phyloP scores from a whole-genome alignment of 2,888 invertebrate species.

The Liodrosophila aerea region DNA sequence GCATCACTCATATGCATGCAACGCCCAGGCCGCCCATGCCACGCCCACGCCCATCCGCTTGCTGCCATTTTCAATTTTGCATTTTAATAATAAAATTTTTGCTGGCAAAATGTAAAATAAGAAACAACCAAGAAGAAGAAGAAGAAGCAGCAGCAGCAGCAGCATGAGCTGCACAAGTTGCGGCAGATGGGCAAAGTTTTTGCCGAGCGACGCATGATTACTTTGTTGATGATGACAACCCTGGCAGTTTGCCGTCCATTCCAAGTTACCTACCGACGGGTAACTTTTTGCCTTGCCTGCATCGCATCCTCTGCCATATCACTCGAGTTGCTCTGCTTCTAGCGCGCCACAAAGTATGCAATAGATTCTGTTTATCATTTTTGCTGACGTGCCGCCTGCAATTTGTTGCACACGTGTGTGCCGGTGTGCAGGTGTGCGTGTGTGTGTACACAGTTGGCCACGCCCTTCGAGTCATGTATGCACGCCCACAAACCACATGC shows the following conservation, averaged over 20 bases:
- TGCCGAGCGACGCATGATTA: slow-evolving; percentile 61
- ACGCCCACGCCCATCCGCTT: slow-evolving; percentile 34
- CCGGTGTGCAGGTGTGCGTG: slow-evolving; percentile 9
- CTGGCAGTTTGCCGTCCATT: slow-evolving; percentile 44
- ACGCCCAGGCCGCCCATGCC: slow-evolving; percentile 23
- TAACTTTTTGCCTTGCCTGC: slow-evolving; percentile 43
- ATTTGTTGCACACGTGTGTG: slow-evolving; percentile 58
- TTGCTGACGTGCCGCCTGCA: slow-evolving; percentile 68
- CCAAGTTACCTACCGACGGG: slow-evolving; percentile 13
- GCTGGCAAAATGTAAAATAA: slow-evolving; percentile 47
- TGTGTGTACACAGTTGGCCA: slow-evolving; percentile 14
- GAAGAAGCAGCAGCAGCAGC: slow-evolving; percentile 9
- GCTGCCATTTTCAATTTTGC: slow-evolving; percentile 76
- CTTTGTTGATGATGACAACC: slow-evolving; percentile 77
- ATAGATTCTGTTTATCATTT: slow-evolving; percentile 72
- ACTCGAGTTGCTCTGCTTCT: slow-evolving; percentile 7
- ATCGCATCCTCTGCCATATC: slow-evolving; percentile 44
- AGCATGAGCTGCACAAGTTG: slow-evolving; percentile 31
- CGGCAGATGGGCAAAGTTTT: slow-evolving; percentile 67
- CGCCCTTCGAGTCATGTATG: slow-evolving; percentile 4
- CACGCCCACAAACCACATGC: slow-evolving; percentile 8
- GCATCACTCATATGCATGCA: slow-evolving; percentile 67
- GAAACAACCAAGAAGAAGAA: slow-evolving; percentile 27
- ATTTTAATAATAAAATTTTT: slow-evolving; percentile 77
- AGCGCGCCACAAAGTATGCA: slow-evolving; percentile 69